phyloP scores from a whole-genome alignment of 2,797 vertebrate species.

The Falco cherrug region DNA sequence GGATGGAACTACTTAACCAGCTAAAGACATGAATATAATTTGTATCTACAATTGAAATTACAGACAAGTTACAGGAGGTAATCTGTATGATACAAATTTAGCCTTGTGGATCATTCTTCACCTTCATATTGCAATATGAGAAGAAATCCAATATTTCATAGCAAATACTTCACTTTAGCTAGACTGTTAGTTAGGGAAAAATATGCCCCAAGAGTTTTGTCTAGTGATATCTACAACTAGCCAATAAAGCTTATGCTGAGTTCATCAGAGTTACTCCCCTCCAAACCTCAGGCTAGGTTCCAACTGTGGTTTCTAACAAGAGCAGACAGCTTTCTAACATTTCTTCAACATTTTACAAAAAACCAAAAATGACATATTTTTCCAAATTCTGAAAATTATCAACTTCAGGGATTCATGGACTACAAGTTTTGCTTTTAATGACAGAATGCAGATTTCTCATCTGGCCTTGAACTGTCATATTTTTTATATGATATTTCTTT shows the following conservation, averaged over 20 bases:
- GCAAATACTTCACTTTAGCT: background rate
- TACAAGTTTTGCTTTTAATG: background rate
- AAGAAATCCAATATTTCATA: constrained; percentile 32
- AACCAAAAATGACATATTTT: background rate
- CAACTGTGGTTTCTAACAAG: background rate
- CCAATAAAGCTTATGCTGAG: constrained; percentile 4
- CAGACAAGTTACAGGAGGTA: background rate
- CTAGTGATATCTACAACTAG: background rate
- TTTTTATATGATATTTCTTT: background rate
- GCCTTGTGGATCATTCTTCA: background rate
- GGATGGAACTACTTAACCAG: background rate
- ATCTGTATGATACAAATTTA: background rate
- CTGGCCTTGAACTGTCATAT: background rate
- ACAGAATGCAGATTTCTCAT: background rate
- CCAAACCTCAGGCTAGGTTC: constrained; percentile 6
- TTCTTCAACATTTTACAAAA: background rate
- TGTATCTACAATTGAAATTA: constrained; percentile 2
- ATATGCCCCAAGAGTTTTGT: constrained; percentile 12
- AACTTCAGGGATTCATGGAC: background rate
- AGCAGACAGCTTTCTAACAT: background rate
- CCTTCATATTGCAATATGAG: background rate
- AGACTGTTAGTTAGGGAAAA: background rate
- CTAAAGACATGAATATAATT: background rate
- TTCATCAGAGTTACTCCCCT: background rate
- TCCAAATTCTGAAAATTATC: background rate